phyloP scores from a whole-genome alignment of 1,140 invertebrate species.

The Procambarus clarkii region DNA sequence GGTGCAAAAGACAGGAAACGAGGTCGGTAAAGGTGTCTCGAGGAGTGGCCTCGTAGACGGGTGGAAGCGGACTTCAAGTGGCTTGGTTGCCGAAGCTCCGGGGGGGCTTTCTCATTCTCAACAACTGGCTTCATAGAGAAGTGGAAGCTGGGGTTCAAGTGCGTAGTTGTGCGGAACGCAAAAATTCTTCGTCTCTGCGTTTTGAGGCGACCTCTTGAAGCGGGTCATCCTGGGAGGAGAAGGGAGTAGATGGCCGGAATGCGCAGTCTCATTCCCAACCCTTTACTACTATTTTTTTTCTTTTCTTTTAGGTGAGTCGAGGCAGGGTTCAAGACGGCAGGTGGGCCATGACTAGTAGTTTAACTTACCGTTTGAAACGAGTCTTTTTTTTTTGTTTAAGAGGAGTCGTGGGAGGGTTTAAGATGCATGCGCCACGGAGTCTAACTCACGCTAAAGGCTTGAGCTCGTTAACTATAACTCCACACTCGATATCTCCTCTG shows the following conservation, averaged over 20 bases:
- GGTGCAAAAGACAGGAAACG: constrained; percentile 53
- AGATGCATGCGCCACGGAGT: not conserved
- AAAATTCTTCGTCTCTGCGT: not conserved
- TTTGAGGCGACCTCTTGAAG: not conserved
- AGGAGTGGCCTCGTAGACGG: not conserved
- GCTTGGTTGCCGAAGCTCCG: not conserved
- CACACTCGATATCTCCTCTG: constrained; percentile 17
- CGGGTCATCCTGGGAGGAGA: not conserved
- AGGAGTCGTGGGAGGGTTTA: not conserved
- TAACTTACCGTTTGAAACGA: not conserved
- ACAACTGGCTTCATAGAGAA: not conserved
- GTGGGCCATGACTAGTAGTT: not conserved
- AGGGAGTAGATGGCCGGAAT: not conserved
- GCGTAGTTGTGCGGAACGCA: not conserved
- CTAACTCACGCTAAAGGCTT: not conserved
- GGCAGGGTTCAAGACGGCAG: not conserved
- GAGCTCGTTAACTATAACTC: constrained; percentile 24
- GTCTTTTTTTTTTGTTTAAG: not conserved
- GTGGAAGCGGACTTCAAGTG: not conserved
- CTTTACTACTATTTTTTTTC: not conserved
- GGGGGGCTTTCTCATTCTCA: not conserved
- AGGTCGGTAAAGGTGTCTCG: constrained; percentile 41
- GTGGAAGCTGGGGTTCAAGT: not conserved
- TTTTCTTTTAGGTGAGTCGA: not conserved
- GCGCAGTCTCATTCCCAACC: not conserved